Base-by-base conservation (phyloP, 2,113 vertebrate genomes). In the Himantopus leucocephalus region DNA sequence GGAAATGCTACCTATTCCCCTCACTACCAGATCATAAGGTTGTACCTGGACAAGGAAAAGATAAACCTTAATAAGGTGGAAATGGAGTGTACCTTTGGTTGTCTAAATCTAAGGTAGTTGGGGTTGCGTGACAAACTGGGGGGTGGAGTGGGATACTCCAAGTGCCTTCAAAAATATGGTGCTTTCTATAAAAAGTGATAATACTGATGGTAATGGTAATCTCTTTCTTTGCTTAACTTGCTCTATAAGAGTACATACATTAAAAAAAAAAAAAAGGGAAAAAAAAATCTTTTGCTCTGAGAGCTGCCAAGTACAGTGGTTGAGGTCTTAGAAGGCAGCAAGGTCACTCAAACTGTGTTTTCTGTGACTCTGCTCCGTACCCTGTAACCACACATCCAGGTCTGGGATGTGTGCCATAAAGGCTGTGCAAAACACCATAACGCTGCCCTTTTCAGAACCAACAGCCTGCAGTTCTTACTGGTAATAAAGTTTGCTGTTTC, bases 261-360 rank as follows among this genome's bases (percentile, higher is more conserved):
- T 19, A 19, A 45, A 45, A 45, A 45, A 45, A 45, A 45, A 62
- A 18, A 10, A 29, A 21, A 19, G 2, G 1, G 37, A 55, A 6
- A 43, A 10, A 12, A 29, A 63, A 60, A 21, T 9, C 4, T 56
- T 16, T 41, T 71, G 4, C 47, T 84, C 39, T 37, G 32, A 68
- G 37, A 0, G 0, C 9, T 60, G 35, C 4, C 16, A 75, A 24
- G 8, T 9, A 48, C 7, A 55, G n/a, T 30, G 4, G 16, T 52
- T 81, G 66, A 82, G 9, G 18, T 50, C 23, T 78, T 63, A 68
- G 34, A 71, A 70, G 6, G 22, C 29, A 78, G 15, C 5, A 26
- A 26, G 8, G 5, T 83, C 14, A 74, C 2, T 10, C 14, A 70
- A 8, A 1, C 12, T 45, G 3, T 47, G 20, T 47, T 83, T 83